Evolutionary conservation across 2,113 vertebrate genomes (phyloP).

Genomic region (Butastur rufipennis): DNA sequence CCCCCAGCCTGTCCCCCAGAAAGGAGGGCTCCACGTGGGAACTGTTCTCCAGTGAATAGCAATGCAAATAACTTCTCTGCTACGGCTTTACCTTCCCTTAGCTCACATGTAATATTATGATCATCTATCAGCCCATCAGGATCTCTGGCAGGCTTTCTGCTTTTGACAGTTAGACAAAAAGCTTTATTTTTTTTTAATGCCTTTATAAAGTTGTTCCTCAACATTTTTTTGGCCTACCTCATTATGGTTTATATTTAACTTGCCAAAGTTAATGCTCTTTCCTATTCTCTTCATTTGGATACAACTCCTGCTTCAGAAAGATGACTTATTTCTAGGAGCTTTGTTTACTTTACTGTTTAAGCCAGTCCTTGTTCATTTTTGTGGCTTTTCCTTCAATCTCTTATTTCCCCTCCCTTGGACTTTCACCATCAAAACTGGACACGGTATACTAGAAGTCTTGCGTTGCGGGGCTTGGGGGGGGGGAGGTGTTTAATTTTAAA

Average conservation of each 20-base stretch:
- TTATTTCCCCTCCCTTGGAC: not conserved
- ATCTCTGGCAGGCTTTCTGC: slow-evolving; percentile 20
- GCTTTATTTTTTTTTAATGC: not conserved
- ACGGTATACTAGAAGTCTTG: not conserved
- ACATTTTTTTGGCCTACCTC: slow-evolving; percentile 20
- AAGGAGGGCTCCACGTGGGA: not conserved
- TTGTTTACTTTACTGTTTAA: slow-evolving; percentile 35
- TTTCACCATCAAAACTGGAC: not conserved
- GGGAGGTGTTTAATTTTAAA: not conserved
- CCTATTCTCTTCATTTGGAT: slow-evolving; percentile 20
- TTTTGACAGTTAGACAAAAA: slow-evolving; percentile 41
- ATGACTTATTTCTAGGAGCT: slow-evolving; percentile 25
- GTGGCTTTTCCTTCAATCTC: not conserved
- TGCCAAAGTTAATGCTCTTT: slow-evolving; percentile 34
- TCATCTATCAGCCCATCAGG: not conserved
- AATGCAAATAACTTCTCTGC: slow-evolving; percentile 42
- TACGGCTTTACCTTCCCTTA: not conserved
- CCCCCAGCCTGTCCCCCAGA: not conserved
- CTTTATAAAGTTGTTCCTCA: slow-evolving; percentile 8
- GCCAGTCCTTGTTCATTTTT: not conserved
- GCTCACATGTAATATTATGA: not conserved
- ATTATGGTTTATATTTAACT: slow-evolving; percentile 41
- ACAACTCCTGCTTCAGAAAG: slow-evolving; percentile 7
- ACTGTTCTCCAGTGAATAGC: not conserved
- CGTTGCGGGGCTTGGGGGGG: not conserved